These are phyloP conservation scores for Trematomus loennbergii DNA, from an alignment of 2,113 vertebrate species.

Conservation along the genomic window DNA sequence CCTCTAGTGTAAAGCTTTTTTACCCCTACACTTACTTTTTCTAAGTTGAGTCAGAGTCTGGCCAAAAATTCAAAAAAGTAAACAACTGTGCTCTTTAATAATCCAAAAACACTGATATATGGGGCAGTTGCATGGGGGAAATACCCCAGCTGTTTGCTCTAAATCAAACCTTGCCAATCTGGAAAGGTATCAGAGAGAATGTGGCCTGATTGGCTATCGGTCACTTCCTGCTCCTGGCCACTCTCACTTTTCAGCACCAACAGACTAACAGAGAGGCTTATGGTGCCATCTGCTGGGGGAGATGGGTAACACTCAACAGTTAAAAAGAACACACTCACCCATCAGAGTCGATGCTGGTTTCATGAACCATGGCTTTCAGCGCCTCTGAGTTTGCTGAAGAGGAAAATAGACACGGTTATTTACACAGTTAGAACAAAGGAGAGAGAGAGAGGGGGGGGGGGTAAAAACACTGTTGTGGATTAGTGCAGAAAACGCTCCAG, in stretches of 20 bases:
- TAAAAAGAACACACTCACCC: conserved; percentile 84
- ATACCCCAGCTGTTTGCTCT: conserved; percentile 55
- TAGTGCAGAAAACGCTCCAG: conserved; percentile 39
- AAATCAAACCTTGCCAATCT: conserved; percentile 54
- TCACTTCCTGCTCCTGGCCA: conserved; percentile 14
- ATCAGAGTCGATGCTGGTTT: conserved; percentile 89
- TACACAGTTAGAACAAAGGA: conserved; percentile 9
- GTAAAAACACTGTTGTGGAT: conserved; percentile 45
- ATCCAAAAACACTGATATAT: conserved; percentile 23
- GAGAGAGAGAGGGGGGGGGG: conserved; percentile 15
- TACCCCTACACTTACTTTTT: background rate
- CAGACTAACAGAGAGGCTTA: conserved; percentile 19
- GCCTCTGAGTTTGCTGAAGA: conserved; percentile 92
- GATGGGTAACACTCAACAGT: background rate
- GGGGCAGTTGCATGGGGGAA: conserved; percentile 24
- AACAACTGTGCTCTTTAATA: conserved; percentile 30
- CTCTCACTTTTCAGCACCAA: background rate
- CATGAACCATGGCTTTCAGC: conserved; percentile 93
- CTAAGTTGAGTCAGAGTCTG: conserved; percentile 4
- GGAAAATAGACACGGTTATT: conserved; percentile 16
- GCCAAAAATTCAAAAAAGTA: background rate
- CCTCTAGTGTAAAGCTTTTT: background rate
- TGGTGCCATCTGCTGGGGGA: conserved; percentile 73
- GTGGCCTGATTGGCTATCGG: conserved; percentile 45
- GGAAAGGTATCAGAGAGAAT: conserved; percentile 46